These are phyloP conservation scores for Aplidium turbinatum DNA, from an alignment of 23 tunicate genomes.

Conservation along the genomic window DNA sequence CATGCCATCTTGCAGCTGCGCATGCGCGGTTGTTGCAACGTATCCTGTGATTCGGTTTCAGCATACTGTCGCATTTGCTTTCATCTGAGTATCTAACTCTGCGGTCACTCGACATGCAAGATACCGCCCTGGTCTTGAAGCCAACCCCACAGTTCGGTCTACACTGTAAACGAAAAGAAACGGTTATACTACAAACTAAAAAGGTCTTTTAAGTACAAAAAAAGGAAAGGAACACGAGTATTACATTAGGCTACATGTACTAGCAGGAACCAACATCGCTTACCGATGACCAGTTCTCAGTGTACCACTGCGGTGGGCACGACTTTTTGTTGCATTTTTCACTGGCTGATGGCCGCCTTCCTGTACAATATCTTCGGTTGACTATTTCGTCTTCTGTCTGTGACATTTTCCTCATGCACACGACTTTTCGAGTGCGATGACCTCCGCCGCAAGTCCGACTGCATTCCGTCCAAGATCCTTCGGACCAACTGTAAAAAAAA, in stretches of 20 bases:
- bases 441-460: slow-evolving; percentile 95
- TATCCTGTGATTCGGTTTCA: slow-evolving; percentile 64
- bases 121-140: slow-evolving; percentile 64
- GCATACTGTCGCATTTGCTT: slow-evolving; percentile 45
- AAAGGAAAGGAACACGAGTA: too few relatives aligned
- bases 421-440: slow-evolving; percentile 46
- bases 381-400: slow-evolving; percentile 79
- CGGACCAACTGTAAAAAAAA: slow-evolving; percentile 60
- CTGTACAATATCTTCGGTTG: slow-evolving; percentile 53
- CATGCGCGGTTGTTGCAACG: slow-evolving; percentile 74
- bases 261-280: too few relatives aligned
- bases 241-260: too few relatives aligned
- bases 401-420: slow-evolving; percentile 62
- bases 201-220: too few relatives aligned
- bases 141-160: slow-evolving; percentile 83
- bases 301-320: slow-evolving; percentile 89
- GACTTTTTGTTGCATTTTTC: slow-evolving; percentile 57
- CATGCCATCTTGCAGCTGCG: slow-evolving; percentile 78
- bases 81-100: slow-evolving; percentile 35
- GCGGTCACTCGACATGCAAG: slow-evolving; percentile 73
- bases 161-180: slow-evolving; percentile 60
- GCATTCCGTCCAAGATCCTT: slow-evolving; percentile 85
- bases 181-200: too few relatives aligned
- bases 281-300: slow-evolving; percentile 77
- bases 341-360: slow-evolving; percentile 42